These are phyloP conservation scores for Bombyx huttoni DNA, from an alignment of 2,888 invertebrate species.

Conservation along the genomic window DNA sequence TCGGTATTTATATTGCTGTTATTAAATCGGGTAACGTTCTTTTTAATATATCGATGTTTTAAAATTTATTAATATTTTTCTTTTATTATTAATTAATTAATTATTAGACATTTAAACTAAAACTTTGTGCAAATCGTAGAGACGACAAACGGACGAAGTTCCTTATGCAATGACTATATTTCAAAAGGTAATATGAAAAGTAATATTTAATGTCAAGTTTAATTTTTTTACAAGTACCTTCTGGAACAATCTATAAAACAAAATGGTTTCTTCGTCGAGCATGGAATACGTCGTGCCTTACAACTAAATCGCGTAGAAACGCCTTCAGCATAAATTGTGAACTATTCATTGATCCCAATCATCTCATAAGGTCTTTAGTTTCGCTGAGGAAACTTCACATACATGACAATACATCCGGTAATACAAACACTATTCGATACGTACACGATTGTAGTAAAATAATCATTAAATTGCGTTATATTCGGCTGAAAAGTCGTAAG, in stretches of 20 bases:
- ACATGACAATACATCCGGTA: background rate
- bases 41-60: background rate
- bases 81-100: slow-evolving; percentile 10
- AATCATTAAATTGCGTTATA: background rate
- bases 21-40: slow-evolving; percentile 23
- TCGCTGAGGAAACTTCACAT: background rate
- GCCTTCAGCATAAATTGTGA: slow-evolving; percentile 3
- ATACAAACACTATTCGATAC: background rate
- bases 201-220: no score
- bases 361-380: slow-evolving; percentile 1
- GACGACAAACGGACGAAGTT: slow-evolving; percentile 9
- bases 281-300: slow-evolving; percentile 5
- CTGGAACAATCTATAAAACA: background rate
- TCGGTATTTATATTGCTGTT: slow-evolving; percentile 18
- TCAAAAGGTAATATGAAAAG: no score
- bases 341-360: slow-evolving; percentile 6
- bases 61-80: background rate
- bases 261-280: background rate
- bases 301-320: slow-evolving; percentile 7
- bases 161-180: background rate
- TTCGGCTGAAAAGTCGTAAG: background rate
- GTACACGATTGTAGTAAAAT: background rate
- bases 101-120: slow-evolving; percentile 10
- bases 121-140: slow-evolving; percentile 16
- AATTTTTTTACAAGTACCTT: background rate